Evolutionary conservation across 2,113 vertebrate species (phyloP), one percentile per base, ranked within the genome.

Genomic region (Myxocyprinus asiaticus): DNA sequence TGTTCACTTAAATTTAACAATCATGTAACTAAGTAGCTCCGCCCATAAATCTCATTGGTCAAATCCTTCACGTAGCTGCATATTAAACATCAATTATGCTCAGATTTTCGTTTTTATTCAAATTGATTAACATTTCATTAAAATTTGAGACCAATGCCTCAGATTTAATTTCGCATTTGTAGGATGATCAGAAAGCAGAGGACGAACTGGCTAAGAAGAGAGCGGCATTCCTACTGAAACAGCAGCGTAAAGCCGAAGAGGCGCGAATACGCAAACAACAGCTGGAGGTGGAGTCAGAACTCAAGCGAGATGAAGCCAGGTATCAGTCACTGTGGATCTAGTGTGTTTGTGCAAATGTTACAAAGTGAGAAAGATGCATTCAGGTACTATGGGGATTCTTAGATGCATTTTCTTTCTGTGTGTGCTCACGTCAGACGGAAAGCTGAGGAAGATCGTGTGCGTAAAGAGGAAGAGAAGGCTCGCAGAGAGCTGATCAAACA

Each of bases 171-270:
- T 22, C 44, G 42, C 82, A 44, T 69, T 3, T 80, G 43, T 48
- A 99, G 97, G 96, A 98, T 9, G 96, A 98, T 0, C 95, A 98
- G 90, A 98, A 96, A 71, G 95, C 96, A 0, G 96, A 98, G 47
- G 97, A 98, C 0, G 97, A 98, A 85, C 89, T 99, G 2, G 97
- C 95, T 0, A 98, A 97, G 63, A 98, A 96, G 9, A 95, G 97
- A 0, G 96, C 97, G 0, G 96, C 96, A 0, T 99, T 99, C 87
- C 93, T 99, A 0, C 85, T 97, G 45, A 98, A 97, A 9, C 97
- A 96, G 89, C 97, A 99, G 89, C 96, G 95, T 79, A 99, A 99
- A 87, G 96, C 96, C 0, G 96, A 98, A 82, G 97, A 98, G 90
- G 90, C 96, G 0, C 93, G 96, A 0, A 17, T 94, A 9, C 87